Conservation (phyloP, 2,888 invertebrate genomes). For the Cerastoderma edule region DNA sequence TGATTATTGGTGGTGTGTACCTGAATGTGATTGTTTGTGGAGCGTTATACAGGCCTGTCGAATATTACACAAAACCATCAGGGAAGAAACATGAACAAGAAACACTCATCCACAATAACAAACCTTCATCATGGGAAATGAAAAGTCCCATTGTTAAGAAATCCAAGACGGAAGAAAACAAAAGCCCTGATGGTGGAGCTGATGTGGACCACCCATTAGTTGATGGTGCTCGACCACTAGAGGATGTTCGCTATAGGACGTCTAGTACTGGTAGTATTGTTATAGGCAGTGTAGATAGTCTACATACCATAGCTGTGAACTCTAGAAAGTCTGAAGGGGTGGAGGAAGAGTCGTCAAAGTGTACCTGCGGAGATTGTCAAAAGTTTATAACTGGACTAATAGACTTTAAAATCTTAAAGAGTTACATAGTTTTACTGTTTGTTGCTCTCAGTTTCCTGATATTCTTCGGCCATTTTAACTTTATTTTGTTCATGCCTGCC, state of each 20-base stretch:
- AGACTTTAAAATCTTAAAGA: constrained; percentile 70
- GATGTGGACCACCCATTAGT: not conserved
- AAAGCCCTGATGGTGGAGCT: not conserved
- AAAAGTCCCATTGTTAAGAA: constrained; percentile 13
- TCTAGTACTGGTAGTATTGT: constrained; percentile 67
- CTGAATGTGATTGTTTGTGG: constrained; percentile 69
- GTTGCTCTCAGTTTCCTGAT: constrained; percentile 66
- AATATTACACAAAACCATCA: constrained; percentile 53
- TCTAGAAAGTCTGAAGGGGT: constrained; percentile 19
- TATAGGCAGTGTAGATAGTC: constrained; percentile 63
- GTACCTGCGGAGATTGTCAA: constrained; percentile 18
- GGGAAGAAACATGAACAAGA: constrained; percentile 7
- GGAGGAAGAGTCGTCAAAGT: constrained; percentile 24
- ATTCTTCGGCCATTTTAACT: constrained; percentile 78
- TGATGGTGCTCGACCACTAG: not conserved
- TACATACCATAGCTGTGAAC: constrained; percentile 37
- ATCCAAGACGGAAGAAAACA: not conserved
- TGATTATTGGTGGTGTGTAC: constrained; percentile 70
- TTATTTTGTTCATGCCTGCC: constrained; percentile 73
- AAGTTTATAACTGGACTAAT: constrained; percentile 56
- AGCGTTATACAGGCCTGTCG: constrained; percentile 69
- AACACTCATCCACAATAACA: constrained; percentile 2
- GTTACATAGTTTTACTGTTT: constrained; percentile 66
- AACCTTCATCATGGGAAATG: not conserved
- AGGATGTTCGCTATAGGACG: constrained; percentile 20